phyloP scores from a whole-genome alignment of 2,113 vertebrate species.

The Irena cyanogastra region DNA sequence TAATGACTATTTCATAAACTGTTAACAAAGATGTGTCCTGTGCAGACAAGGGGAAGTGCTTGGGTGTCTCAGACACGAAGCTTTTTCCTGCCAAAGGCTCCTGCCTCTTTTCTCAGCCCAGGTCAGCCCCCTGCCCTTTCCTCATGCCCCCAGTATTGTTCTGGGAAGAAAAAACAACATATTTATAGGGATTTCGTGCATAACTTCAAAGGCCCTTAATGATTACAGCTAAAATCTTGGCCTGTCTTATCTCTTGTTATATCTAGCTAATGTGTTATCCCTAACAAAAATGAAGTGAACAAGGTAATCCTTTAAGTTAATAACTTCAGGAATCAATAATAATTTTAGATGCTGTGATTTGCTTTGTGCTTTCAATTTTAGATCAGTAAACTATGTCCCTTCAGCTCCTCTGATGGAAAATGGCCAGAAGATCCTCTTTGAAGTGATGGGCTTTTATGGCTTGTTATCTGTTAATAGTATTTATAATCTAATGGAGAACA shows the following conservation, averaged over 20 bases:
- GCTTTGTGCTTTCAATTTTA: slow-evolving; percentile 7
- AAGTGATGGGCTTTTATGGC: background rate
- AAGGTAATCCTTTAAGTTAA: background rate
- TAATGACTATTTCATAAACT: background rate
- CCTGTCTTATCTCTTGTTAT: background rate
- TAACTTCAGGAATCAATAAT: background rate
- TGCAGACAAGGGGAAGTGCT: accelerated
- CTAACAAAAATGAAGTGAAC: background rate
- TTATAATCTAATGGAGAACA: slow-evolving; percentile 37
- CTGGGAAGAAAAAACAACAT: background rate
- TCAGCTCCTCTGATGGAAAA: background rate
- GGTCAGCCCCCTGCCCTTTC: background rate
- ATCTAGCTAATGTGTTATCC: background rate
- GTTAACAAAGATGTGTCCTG: accelerated
- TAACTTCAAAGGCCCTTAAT: background rate
- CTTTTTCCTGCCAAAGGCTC: background rate
- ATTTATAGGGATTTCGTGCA: background rate
- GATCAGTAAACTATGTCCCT: background rate
- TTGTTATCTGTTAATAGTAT: slow-evolving; percentile 46
- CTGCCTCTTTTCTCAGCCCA: background rate
- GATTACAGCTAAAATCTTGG: background rate
- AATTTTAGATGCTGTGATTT: background rate
- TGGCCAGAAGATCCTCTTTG: slow-evolving; percentile 30
- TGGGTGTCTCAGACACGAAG: background rate
- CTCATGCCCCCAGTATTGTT: background rate